Evolutionary conservation across 2,797 vertebrate genomes (phyloP).

Genomic region (Tenualosa thibaudeaui): DNA sequence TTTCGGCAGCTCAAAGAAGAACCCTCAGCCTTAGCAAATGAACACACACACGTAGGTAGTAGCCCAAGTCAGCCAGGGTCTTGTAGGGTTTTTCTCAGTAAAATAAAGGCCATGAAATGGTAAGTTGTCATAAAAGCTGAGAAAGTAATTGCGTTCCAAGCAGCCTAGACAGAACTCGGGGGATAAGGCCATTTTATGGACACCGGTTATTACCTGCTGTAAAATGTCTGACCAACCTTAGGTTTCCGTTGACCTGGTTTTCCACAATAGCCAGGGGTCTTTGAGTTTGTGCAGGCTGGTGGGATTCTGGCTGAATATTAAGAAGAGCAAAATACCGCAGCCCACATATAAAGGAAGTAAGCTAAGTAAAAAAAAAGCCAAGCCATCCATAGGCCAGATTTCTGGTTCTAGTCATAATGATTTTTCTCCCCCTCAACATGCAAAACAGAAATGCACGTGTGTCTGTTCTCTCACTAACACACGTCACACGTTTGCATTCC

Average conservation of each 20-base stretch:
- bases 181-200: slow-evolving; percentile 2
- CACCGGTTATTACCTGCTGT: background rate
- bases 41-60: background rate
- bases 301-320: background rate
- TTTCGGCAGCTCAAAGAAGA: background rate
- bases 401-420: background rate
- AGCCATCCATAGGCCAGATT: background rate
- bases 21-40: background rate
- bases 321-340: background rate
- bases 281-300: background rate
- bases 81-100: background rate
- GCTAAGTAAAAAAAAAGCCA: background rate
- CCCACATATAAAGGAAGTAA: background rate
- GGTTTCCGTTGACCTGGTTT: background rate
- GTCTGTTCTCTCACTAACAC: background rate
- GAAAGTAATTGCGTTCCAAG: background rate
- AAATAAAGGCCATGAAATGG: background rate
- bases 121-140: background rate
- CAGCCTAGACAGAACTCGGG: background rate
- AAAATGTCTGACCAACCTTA: slow-evolving; percentile 17
- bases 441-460: background rate
- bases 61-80: background rate
- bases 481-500: background rate
- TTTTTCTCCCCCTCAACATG: background rate
- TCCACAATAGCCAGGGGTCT: background rate